phyloP scores from a whole-genome alignment of 2,797 vertebrate species.

The Chaetophractus vellerosus region DNA sequence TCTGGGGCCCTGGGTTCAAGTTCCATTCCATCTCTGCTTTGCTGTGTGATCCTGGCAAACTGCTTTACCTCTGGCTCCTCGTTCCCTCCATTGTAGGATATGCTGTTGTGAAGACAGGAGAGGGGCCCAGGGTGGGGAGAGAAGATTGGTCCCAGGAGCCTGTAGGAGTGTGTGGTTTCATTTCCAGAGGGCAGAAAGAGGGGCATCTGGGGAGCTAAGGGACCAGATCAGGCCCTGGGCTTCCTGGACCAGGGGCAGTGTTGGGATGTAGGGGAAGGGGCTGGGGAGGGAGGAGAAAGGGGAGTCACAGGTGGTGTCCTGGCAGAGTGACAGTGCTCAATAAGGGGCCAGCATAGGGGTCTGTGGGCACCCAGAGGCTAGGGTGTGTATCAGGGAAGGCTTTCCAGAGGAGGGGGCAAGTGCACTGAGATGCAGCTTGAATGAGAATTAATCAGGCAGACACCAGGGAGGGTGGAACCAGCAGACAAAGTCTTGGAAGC shows the following conservation, averaged over 20 bases:
- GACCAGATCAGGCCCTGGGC: not conserved
- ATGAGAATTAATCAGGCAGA: not conserved
- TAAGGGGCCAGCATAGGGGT: not conserved
- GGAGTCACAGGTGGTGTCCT: not conserved
- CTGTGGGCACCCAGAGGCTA: not conserved
- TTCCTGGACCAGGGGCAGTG: not conserved
- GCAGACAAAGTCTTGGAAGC: not conserved
- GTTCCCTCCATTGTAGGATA: not conserved
- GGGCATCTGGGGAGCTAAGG: not conserved
- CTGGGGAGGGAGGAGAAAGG: not conserved
- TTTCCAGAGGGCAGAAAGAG: not conserved
- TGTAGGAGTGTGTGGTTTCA: not conserved
- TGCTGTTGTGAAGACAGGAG: not conserved
- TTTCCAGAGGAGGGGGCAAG: not conserved
- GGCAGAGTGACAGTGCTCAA: not conserved
- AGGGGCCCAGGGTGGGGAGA: not conserved
- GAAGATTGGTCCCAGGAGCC: not conserved
- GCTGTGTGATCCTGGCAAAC: not conserved
- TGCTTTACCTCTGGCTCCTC: not conserved
- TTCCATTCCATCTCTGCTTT: not conserved
- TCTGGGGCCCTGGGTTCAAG: not conserved
- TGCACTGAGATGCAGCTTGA: not conserved
- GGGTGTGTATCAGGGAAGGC: not conserved
- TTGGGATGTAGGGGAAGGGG: not conserved
- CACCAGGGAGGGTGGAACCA: not conserved